A percentile compares a stretch with the other conserved stretches of the same genome.
These are phyloP conservation scores for Diuraphis noxia DNA, from an alignment of 1,140 invertebrate genomes.

Conservation along the genomic window DNA sequence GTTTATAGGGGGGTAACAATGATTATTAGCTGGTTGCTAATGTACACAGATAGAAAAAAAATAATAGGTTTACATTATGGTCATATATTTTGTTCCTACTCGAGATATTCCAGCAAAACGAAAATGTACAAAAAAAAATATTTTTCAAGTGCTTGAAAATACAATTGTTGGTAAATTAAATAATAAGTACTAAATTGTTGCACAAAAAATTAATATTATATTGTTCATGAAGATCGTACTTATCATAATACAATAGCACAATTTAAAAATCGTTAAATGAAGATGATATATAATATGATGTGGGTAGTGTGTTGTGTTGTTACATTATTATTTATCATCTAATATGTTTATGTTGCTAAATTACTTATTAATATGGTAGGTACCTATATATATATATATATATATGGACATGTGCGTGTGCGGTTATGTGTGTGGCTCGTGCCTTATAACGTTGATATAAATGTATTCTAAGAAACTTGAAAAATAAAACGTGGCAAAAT, in stretches of 20 bases:
- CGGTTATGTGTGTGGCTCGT: background rate
- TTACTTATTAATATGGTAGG: background rate
- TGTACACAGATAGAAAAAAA: conserved; percentile 31
- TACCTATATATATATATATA: too few species aligned
- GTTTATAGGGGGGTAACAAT: background rate
- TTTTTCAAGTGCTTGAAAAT: background rate
- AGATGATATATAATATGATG: background rate
- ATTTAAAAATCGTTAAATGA: background rate
- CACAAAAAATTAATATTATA: background rate
- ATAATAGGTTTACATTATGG: background rate
- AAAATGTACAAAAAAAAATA: background rate
- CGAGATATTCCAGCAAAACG: background rate
- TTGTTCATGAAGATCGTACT: background rate
- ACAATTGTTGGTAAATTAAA: background rate
- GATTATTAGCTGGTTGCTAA: conserved; percentile 40
- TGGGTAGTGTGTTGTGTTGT: background rate
- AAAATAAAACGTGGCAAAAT: background rate
- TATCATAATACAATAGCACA: background rate
- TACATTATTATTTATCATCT: conserved; percentile 7
- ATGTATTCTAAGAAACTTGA: background rate
- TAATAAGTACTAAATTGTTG: background rate
- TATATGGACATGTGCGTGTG: background rate
- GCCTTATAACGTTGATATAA: background rate
- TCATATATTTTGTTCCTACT: too few species aligned
- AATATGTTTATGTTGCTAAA: conserved; percentile 5